Base-by-base conservation (phyloP, 2,888 invertebrate genomes). In the Teleogryllus oceanicus region DNA sequence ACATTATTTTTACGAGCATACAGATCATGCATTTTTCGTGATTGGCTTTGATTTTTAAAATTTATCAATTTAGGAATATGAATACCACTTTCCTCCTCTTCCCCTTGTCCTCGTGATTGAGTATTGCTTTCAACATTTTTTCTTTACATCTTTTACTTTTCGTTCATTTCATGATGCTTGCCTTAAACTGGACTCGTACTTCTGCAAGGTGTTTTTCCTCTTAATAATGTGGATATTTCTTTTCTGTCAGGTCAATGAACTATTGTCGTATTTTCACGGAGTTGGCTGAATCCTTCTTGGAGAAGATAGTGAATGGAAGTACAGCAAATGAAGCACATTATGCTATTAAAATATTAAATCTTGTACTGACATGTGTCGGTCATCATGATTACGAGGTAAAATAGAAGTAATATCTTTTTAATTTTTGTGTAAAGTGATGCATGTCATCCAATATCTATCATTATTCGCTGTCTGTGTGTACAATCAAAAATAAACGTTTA, bases 341-440 rank as follows among this genome's bases (percentile, higher is more conserved):
- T 88, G 92, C 94, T 0, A 89, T 97, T 82, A 92, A 94, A 86
- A 92, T 95, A 4, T 89, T 99, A 82, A 97, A 99, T 86, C 89
- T 98, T 83, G 93, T 97, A 13, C 89, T 99, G 77, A 92, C 94
- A 74, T 97, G 98, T 88, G 95, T 97, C 13, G 97, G 97, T 0
- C 98, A 99, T 89, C 97, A 98, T 87, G 98, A 99, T 87, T 99
- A 97, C 88, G 97, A 98, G 91, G 96, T 97, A 84, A 92, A 85
- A 79, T 37, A 37, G 37, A 37, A 37, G 37, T 37, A 37, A 37
- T 37, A 37, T 37, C 37, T 37, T 37, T 37, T 75, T 21, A n/a
- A 79, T 62, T 75, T 74, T 74, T 75, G 80, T 76, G 74, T 79
- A n/a, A 51, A 11, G 50, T 37, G 37, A 37, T 37, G 37, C 37